Base-by-base conservation (phyloP, 2,797 vertebrate genomes). In the Zalophus californianus region DNA sequence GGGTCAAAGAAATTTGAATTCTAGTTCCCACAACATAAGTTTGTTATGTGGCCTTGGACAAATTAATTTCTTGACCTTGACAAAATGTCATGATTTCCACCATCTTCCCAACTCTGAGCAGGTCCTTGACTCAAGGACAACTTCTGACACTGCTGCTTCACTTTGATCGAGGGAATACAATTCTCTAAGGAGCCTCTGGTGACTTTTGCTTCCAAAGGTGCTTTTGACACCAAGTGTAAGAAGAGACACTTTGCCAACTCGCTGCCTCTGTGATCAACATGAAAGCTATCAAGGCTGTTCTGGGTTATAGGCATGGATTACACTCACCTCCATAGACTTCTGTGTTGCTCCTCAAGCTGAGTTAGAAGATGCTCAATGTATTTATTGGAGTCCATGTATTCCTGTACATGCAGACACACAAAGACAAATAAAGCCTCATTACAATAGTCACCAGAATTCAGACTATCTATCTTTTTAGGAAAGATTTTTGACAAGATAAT, bases 381-480 rank as follows among this genome's bases (percentile, higher is more conserved):
- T 98, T 99, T 99, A 98, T 99, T 99, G 94, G 99, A 99, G 66
- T 99, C 99, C 99, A 99, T 99, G 97, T 99, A 99, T 95, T 99
- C 99, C 99, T 99, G 98, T 38, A 86, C 60, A 98, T 95, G 32
- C 18, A 98, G 96, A 98, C 96, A 72, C 13, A 35, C 56, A 27
- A 92, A 86, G 84, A 92, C 15, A 91, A 82, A 90, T 15, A 64
- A 56, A 68, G 64, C 23, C 21, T 91, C 73, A 58, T 66, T 91
- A 78, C 32, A 93, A 62, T 2, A 11, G 95, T 89, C 86, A 18
- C 72, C n/a, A 90, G 35, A 35, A 78, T 13, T 2, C 38, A 32
- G 23, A 48, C 4, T 41, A 73, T 62, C 13, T n/a, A 13, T 77
- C 27, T 48, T 78, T 70, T 77, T 14, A 90, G 80, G 41, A 38